A percentile compares a stretch with the other conserved stretches of the same genome.
Conservation (phyloP, 2,797 vertebrate species). For the Euthynnus affinis region DNA sequence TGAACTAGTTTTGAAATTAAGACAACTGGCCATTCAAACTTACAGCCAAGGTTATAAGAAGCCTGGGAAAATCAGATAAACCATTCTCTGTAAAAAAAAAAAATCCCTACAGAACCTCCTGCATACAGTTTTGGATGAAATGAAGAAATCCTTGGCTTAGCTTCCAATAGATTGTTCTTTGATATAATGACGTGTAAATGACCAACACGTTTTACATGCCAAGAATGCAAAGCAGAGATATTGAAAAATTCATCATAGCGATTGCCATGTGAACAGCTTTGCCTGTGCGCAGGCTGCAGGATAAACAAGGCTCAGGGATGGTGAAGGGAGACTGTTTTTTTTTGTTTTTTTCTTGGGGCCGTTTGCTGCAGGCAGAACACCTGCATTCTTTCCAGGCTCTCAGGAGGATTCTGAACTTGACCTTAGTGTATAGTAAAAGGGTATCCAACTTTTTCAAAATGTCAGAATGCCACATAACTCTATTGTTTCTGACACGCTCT, state of each 20-base stretch:
- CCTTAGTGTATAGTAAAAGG: constrained; percentile 59
- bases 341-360: constrained; percentile 29
- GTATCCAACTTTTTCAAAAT: constrained; percentile 69
- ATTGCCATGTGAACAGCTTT: constrained; percentile 33
- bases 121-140: constrained; percentile 51
- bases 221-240: constrained; percentile 46
- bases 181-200: constrained; percentile 64
- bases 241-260: constrained; percentile 40
- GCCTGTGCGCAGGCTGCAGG: constrained; percentile 22
- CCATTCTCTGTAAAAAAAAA: constrained; percentile 19
- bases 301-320: constrained; percentile 31
- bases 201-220: constrained; percentile 51
- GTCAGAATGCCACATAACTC: constrained; percentile 72
- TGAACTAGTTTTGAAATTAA: constrained; percentile 53
- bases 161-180: constrained; percentile 44
- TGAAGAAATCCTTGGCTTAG: constrained; percentile 42
- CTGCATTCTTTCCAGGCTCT: constrained; percentile 62
- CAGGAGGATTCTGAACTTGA: constrained; percentile 64
- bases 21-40: constrained; percentile 56
- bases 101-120: constrained; percentile 42
- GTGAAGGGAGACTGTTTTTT: constrained; percentile 8
- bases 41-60: constrained; percentile 57
- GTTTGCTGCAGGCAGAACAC: constrained; percentile 74
- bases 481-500: constrained; percentile 62
- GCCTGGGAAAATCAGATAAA: constrained; percentile 63